phyloP scores from a whole-genome alignment of 2,113 vertebrate genomes.

The Calyptommatus sinebrachiatus region DNA sequence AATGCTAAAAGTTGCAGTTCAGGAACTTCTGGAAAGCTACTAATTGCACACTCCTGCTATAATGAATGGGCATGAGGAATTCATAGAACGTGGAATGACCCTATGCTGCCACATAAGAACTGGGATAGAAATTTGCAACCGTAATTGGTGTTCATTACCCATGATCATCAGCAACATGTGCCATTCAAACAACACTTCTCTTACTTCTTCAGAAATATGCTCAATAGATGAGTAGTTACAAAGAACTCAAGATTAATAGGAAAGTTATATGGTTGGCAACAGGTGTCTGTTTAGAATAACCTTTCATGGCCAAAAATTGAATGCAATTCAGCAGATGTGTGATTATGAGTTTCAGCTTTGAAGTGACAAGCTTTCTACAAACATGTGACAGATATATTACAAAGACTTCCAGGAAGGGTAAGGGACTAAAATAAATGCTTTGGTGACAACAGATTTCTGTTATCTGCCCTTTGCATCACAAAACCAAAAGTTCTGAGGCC shows the following conservation, averaged over 20 bases:
- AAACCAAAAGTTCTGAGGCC: conserved; percentile 33
- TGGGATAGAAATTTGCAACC: too few species aligned
- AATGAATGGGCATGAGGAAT: too few species aligned
- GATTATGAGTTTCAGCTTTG: neutral
- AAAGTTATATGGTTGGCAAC: conserved; percentile 15
- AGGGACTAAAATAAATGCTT: neutral
- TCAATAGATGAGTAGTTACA: conserved; percentile 30
- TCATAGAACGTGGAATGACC: too few species aligned
- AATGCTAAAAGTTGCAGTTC: too few species aligned
- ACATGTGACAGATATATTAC: neutral
- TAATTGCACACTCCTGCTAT: too few species aligned
- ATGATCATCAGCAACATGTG: neutral
- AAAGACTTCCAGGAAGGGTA: neutral
- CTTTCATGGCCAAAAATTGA: neutral
- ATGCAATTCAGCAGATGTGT: neutral
- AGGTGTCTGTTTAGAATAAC: neutral
- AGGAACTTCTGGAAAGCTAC: too few species aligned
- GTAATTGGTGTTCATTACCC: too few species aligned
- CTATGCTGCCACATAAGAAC: too few species aligned
- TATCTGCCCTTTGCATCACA: neutral
- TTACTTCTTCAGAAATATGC: neutral
- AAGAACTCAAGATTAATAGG: conserved; percentile 24
- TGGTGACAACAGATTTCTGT: conserved; percentile 14
- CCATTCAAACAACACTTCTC: neutral
- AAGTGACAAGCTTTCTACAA: neutral